phyloP scores from a whole-genome alignment of 2,888 invertebrate genomes.

The Parnassius apollo region DNA sequence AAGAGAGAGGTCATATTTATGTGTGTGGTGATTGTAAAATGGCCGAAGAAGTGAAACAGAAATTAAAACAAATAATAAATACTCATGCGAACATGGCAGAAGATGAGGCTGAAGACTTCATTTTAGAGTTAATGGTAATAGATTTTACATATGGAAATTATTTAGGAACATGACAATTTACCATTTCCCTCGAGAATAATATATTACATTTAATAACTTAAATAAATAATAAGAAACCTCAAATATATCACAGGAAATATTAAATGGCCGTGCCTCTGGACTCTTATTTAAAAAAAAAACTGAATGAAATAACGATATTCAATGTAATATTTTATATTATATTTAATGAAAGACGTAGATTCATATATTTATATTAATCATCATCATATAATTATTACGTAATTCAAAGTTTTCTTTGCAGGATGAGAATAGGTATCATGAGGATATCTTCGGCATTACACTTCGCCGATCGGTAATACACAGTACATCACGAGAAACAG shows the following conservation, averaged over 20 bases:
- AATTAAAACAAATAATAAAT: constrained; percentile 88
- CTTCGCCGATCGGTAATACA: constrained; percentile 94
- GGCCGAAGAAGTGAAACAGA: constrained; percentile 97
- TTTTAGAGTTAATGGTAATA: constrained; percentile 90
- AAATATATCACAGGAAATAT: too few species aligned
- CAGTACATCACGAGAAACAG: constrained; percentile 90
- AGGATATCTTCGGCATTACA: constrained; percentile 97
- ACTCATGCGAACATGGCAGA: constrained; percentile 84
- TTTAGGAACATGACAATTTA: too few species aligned
- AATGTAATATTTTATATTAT: too few species aligned
- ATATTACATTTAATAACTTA: too few species aligned
- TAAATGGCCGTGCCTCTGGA: too few species aligned
- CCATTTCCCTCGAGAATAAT: too few species aligned
- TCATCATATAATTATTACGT: too few species aligned
- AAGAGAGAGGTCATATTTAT: constrained; percentile 93
- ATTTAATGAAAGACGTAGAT: too few species aligned
- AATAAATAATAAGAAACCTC: too few species aligned
- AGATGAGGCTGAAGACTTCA: constrained; percentile 89
- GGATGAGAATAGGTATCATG: constrained; percentile 97
- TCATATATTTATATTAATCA: too few species aligned
- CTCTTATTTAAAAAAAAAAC: too few species aligned
- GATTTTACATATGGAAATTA: neutral
- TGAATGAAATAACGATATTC: too few species aligned
- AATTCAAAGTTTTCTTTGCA: constrained; percentile 48
- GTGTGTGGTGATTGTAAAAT: constrained; percentile 98